Evolutionary conservation across 2,888 invertebrate genomes (phyloP).

Genomic region (Alsophila aescularia): DNA sequence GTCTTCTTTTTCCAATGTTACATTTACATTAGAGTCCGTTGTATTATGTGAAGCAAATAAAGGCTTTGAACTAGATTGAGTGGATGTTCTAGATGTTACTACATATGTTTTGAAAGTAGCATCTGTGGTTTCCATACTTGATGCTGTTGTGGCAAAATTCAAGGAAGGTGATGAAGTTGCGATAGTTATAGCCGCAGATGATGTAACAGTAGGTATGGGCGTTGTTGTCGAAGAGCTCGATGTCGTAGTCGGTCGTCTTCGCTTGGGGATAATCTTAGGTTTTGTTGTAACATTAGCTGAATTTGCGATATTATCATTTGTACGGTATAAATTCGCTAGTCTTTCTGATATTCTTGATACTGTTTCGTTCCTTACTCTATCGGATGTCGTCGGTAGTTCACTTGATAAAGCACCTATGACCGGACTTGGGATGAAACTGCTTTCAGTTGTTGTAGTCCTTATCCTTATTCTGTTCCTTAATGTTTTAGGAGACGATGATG

Average conservation of each 20-base stretch:
- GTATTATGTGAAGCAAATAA: slow-evolving; percentile 49
- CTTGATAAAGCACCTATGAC: slow-evolving; percentile 64
- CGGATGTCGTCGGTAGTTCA: slow-evolving; percentile 45
- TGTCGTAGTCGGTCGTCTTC: slow-evolving; percentile 78
- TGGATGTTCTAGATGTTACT: slow-evolving; percentile 77
- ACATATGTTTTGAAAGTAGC: slow-evolving; percentile 57
- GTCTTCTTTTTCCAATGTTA: slow-evolving; percentile 51
- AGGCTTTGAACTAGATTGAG: slow-evolving; percentile 66
- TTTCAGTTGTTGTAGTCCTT: slow-evolving; percentile 72
- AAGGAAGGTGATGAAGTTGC: slow-evolving; percentile 10
- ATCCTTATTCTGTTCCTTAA: slow-evolving; percentile 72
- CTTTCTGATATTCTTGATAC: slow-evolving; percentile 61
- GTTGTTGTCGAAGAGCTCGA: slow-evolving; percentile 59
- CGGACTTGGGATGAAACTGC: slow-evolving; percentile 50
- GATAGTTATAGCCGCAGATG: slow-evolving; percentile 16
- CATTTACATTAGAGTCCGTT: slow-evolving; percentile 48
- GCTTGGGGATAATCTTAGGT: slow-evolving; percentile 61
- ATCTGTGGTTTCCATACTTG: slow-evolving; percentile 46
- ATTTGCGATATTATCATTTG: slow-evolving; percentile 57
- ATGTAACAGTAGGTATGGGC: slow-evolving; percentile 38
- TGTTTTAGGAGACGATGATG: slow-evolving; percentile 48
- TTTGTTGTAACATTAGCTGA: slow-evolving; percentile 53
- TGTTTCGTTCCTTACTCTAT: slow-evolving; percentile 46
- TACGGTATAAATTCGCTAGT: slow-evolving; percentile 59
- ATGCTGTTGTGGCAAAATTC: slow-evolving; percentile 35